These are phyloP conservation scores for Furcula furcula DNA, from an alignment of 2,888 invertebrate genomes.

Conservation along the genomic window DNA sequence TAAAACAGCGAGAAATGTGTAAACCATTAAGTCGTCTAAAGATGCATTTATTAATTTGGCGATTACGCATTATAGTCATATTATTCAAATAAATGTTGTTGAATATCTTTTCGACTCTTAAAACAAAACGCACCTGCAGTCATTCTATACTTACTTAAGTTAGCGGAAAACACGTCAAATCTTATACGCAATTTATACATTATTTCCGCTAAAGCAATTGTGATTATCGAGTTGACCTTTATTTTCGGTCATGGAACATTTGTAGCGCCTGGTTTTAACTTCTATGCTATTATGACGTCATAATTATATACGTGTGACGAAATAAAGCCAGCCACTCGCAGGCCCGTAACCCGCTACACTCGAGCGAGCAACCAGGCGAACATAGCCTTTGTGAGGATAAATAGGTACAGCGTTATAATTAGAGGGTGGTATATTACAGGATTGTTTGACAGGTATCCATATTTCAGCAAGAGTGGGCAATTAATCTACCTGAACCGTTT, in stretches of 20 bases:
- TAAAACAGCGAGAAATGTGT: too few species aligned
- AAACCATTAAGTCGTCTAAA: too few species aligned
- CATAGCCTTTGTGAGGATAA: slow-evolving; percentile 25
- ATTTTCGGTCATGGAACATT: background rate
- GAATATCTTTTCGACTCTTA: too few species aligned
- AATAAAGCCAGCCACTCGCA: slow-evolving; percentile 24
- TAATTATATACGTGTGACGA: slow-evolving; percentile 25
- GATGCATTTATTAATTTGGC: too few species aligned
- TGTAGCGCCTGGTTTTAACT: background rate
- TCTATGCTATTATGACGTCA: slow-evolving; percentile 15
- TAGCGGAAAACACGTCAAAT: background rate
- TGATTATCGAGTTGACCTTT: background rate
- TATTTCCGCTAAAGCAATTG: background rate
- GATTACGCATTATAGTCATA: too few species aligned
- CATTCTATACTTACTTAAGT: background rate
- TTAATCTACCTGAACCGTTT: background rate
- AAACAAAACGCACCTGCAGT: too few species aligned
- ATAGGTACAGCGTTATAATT: slow-evolving; percentile 22
- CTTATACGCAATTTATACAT: background rate
- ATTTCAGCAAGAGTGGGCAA: background rate
- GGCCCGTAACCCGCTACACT: slow-evolving; percentile 14
- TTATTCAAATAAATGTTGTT: too few species aligned
- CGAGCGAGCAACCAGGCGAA: slow-evolving; percentile 13
- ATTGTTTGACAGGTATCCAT: background rate
- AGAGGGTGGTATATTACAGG: slow-evolving; percentile 2